These are phyloP conservation scores for Carposina sasakii DNA, from an alignment of 1,140 invertebrate species.

Conservation along the genomic window DNA sequence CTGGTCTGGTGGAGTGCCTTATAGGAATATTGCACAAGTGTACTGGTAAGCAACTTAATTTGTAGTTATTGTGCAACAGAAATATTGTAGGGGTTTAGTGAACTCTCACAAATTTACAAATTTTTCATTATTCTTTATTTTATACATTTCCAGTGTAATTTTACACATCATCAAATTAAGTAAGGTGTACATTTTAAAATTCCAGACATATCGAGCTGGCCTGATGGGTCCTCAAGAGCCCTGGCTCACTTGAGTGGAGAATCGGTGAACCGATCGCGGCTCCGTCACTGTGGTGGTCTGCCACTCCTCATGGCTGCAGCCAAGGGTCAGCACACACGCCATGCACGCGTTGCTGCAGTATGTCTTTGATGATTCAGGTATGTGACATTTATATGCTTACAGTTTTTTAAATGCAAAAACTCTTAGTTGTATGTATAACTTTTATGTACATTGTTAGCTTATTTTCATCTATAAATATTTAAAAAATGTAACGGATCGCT, in stretches of 20 bases:
- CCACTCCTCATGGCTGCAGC: slow-evolving; percentile 51
- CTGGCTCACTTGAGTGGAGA: slow-evolving; percentile 58
- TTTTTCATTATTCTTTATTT: not conserved
- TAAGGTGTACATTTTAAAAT: slow-evolving; percentile 3
- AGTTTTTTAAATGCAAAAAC: not conserved
- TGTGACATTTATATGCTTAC: slow-evolving; percentile 17
- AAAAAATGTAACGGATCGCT: too few species aligned
- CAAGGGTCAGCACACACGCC: slow-evolving; percentile 31
- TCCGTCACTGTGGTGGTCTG: slow-evolving; percentile 56
- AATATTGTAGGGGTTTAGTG: not conserved
- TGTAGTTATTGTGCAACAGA: not conserved
- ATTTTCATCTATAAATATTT: slow-evolving; percentile 9
- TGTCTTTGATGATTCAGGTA: slow-evolving; percentile 63
- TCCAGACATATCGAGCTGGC: slow-evolving; percentile 50
- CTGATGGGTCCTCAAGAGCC: slow-evolving; percentile 49
- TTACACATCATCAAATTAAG: too few species aligned
- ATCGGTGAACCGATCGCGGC: slow-evolving; percentile 57
- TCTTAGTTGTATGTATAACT: not conserved
- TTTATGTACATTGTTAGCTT: not conserved
- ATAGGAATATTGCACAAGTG: slow-evolving; percentile 52
- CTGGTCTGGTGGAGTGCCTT: slow-evolving; percentile 61
- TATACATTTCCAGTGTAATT: not conserved
- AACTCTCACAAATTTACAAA: not conserved
- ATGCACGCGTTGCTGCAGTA: slow-evolving; percentile 60
- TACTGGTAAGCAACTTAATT: slow-evolving; percentile 38